Evolutionary conservation across 2,797 vertebrate species (phyloP), one percentile per base, ranked within the genome.

Genomic region (Neoniphon sammara): DNA sequence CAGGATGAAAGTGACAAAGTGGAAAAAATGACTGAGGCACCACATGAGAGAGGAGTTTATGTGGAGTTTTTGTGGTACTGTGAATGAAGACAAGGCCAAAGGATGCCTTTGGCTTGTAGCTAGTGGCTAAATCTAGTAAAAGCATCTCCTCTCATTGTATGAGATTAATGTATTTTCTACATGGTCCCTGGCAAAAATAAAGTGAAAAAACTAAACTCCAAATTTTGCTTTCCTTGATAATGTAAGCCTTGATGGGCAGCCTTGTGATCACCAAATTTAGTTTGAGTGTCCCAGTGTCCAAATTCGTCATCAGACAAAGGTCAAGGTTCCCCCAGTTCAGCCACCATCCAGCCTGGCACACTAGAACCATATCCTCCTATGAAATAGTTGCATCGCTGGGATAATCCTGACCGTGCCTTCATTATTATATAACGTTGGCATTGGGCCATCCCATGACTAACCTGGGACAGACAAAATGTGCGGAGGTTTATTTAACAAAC

Each of bases 391-490:
- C 30, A 21, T 59, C 7, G 8, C 7, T 7, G 18, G 56, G 14
- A 36, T 52, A 78, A 54, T 73, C 14, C 2, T 47, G 36, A 12
- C 55, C 25, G 34, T 82, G 30, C 18, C 62, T 52, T 78, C 6
- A 60, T 20, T 34, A 17, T 91, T 89, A 55, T 39, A 6, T 75
- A 89, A 89, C 25, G 50, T 25, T 68, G 83, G 56, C 83, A 75
- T 55, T 6, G 25, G 67, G 66, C 70, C 83, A 66, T 21, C 25
- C 9, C 31, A 50, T 20, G 30, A 34, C 52, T 82, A 82, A 81
- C 54, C 68, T 58, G 52, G 11, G 31, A 23, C 55, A 75, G 56
- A 70, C 23, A 77, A 68, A 76, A 62, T 36, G 23, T 66, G 23
- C 39, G 25, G 17, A 66, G 1, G 74, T 59, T 49, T 72, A 52